These are phyloP conservation scores for Apoda limacodes DNA, from an alignment of 2,888 invertebrate species.

Conservation along the genomic window DNA sequence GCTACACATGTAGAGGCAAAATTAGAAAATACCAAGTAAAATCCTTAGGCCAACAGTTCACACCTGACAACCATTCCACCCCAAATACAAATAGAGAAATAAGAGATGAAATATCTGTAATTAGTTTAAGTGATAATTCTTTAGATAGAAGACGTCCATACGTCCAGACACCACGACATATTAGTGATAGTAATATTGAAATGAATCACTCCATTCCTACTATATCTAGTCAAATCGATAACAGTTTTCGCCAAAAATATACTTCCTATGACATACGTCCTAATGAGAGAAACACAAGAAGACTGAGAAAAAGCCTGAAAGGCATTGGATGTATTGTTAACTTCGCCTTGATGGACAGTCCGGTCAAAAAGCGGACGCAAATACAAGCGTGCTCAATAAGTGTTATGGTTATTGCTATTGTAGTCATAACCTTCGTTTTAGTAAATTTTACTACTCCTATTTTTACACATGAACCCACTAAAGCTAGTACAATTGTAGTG, in stretches of 20 bases:
- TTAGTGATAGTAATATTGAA: constrained; percentile 23
- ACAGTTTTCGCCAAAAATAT: constrained; percentile 49
- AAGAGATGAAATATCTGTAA: neutral
- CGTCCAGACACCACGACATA: constrained; percentile 22
- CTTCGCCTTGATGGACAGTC: constrained; percentile 52
- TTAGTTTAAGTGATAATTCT: neutral
- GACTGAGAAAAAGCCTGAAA: constrained; percentile 57
- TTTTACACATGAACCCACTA: constrained; percentile 42
- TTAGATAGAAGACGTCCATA: too few relatives aligned
- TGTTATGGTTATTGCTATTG: constrained; percentile 62
- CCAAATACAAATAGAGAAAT: constrained; percentile 24
- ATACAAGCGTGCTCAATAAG: constrained; percentile 67
- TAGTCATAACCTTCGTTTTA: constrained; percentile 62
- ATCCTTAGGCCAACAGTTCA: constrained; percentile 34
- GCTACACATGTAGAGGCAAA: constrained; percentile 55
- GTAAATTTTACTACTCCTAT: constrained; percentile 59
- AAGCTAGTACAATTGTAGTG: constrained; percentile 56
- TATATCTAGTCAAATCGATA: constrained; percentile 54
- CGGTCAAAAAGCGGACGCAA: constrained; percentile 57
- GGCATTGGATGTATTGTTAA: constrained; percentile 59
- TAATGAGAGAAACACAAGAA: constrained; percentile 34
- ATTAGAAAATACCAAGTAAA: constrained; percentile 57
- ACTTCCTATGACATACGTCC: constrained; percentile 41
- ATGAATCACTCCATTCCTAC: constrained; percentile 47
- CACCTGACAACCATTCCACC: constrained; percentile 52